A percentile compares a stretch with the other conserved stretches of the same genome.
phyloP scores from a whole-genome alignment of 2,888 invertebrate species.

The Agriotes lineatus region DNA sequence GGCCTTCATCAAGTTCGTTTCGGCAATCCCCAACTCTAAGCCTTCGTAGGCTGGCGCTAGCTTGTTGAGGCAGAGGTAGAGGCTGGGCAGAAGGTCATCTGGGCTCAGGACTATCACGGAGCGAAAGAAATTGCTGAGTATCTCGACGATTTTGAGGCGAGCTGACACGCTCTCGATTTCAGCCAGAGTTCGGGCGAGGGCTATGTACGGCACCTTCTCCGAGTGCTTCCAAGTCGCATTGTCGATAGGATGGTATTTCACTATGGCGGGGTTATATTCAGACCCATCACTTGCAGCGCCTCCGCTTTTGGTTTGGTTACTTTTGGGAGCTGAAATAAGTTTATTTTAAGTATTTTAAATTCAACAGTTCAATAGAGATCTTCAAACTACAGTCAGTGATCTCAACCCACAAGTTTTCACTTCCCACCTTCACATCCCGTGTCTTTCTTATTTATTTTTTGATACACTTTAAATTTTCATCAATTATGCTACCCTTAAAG shows the following conservation, averaged over 20 bases:
- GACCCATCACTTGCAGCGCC: conserved; percentile 7
- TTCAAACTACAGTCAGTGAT: too few relatives aligned
- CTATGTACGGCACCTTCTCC: conserved; percentile 90
- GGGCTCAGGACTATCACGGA: conserved; percentile 92
- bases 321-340: background rate
- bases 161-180: conserved; percentile 88
- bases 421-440: too few relatives aligned
- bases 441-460: too few relatives aligned
- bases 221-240: conserved; percentile 85
- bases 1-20: conserved; percentile 93
- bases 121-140: conserved; percentile 90
- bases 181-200: conserved; percentile 90
- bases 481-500: too few relatives aligned
- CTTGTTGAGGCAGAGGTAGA: conserved; percentile 96
- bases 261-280: conserved; percentile 78
- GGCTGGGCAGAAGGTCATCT: conserved; percentile 88
- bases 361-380: too few relatives aligned
- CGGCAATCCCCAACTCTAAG: conserved; percentile 93
- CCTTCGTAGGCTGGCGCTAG: conserved; percentile 97
- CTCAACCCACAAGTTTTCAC: too few relatives aligned
- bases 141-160: conserved; percentile 92
- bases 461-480: too few relatives aligned
- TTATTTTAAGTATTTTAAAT: background rate
- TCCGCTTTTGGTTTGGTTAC: background rate
- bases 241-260: conserved; percentile 84